Conservation (phyloP, 2,113 vertebrate genomes). For the Todiramphus chloris region DNA sequence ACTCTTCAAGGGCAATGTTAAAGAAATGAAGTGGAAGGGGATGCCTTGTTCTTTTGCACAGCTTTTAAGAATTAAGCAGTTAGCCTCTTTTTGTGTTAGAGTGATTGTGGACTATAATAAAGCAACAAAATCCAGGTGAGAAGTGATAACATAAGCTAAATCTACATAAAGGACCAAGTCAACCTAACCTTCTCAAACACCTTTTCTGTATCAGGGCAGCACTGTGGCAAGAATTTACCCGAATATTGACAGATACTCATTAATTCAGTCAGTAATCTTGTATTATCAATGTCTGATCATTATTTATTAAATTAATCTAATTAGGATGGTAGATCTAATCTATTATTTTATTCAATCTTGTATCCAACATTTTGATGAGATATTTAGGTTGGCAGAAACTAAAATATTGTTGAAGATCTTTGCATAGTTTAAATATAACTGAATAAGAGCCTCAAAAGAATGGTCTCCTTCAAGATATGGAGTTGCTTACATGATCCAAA, state of each 20-base stretch:
- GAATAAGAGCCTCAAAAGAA: not conserved
- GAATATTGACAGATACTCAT: not conserved
- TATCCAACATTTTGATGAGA: not conserved
- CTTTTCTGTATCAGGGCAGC: not conserved
- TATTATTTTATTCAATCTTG: not conserved
- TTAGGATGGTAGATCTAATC: not conserved
- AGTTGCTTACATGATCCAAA: not conserved
- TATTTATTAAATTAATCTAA: slow-evolving; percentile 13
- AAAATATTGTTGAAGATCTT: not conserved
- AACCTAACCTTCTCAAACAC: not conserved
- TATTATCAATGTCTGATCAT: not conserved
- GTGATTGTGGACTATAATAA: not conserved
- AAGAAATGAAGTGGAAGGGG: not conserved
- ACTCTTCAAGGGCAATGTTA: not conserved
- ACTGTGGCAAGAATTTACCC: not conserved
- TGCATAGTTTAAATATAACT: not conserved
- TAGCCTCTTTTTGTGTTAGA: not conserved
- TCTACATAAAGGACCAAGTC: not conserved
- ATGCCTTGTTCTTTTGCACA: not conserved
- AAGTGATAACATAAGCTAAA: not conserved
- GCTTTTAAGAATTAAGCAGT: not conserved
- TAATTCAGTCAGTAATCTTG: not conserved
- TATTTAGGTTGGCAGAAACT: not conserved
- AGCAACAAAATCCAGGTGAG: not conserved
- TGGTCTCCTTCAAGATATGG: not conserved